Evolutionary conservation across 1,140 invertebrate species (phyloP).

Genomic region (Ostrea edulis): DNA sequence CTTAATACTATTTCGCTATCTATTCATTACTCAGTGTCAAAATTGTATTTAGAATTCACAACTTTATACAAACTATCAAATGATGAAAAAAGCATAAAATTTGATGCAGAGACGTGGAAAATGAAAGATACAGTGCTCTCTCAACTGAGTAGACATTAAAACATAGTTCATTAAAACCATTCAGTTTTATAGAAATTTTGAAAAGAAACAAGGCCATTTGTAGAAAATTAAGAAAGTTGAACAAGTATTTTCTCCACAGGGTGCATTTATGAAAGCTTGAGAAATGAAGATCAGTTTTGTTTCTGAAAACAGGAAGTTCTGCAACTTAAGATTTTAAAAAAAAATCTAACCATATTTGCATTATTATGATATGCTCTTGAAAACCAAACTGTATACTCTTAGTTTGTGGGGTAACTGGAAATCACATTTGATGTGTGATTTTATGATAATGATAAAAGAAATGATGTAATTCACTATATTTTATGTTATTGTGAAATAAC

Average conservation of each 20-base stretch:
- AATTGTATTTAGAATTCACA: constrained; percentile 33
- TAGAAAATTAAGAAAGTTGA: constrained; percentile 1
- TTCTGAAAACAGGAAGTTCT: background rate
- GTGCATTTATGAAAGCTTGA: background rate
- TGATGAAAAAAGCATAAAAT: constrained; percentile 10
- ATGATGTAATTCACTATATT: no score
- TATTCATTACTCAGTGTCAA: constrained; percentile 26
- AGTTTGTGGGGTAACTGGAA: no score
- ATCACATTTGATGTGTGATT: no score
- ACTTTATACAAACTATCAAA: constrained; percentile 35
- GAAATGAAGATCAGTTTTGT: background rate
- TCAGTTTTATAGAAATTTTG: background rate
- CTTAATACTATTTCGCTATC: constrained; percentile 23
- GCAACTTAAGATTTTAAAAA: no score
- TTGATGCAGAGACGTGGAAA: background rate
- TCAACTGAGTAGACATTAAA: background rate
- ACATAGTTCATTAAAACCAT: constrained; percentile 22
- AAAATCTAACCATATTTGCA: no score
- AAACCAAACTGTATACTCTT: no score
- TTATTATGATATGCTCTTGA: no score
- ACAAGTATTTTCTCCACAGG: constrained; percentile 20
- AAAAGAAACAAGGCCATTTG: constrained; percentile 5
- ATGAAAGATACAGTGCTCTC: background rate
- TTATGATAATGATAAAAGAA: no score
- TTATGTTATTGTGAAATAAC: no score